Base-by-base conservation (phyloP, 1,140 invertebrate species). In the Campoletis sonorensis region DNA sequence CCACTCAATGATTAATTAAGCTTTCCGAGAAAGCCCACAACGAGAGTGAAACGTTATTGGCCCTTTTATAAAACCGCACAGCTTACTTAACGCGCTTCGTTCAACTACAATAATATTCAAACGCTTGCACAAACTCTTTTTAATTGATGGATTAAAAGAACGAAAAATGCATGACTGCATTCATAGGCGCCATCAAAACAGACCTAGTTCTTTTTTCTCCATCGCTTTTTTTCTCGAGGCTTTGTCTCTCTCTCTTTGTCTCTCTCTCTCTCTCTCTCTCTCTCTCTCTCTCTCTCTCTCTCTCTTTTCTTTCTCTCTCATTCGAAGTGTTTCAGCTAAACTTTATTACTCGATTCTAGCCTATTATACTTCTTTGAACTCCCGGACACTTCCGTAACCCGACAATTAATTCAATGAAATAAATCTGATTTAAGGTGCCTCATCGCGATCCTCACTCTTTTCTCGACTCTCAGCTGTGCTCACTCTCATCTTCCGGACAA, bases 11-110 rank as follows among this genome's bases (percentile, higher is more conserved):
- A 91, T 91, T 91, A 91, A 91, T 91, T 89, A 91, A 89, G 88
- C 83, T 86, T 91, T 91, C 89, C 85, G 76, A 87, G 90, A 90
- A 91, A 86, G 85, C 85, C 85, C 86, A 85, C 86, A 89, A 89
- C 89, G 90, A 89, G 90, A 89, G 87, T 87, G 83, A 88, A 87
- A 90, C 88, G 84, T 89, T 91, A 91, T 90, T 90, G 87, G 86
- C 76, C 85, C 83, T 87, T 86, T 33, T 70, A 33, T 33, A 33
- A 85, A 10, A 85, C 89, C 88, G 86, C 86, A 89, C 87, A 90
- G 86, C 23, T 64, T 64, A 64, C 61, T 15, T 15, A 13, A 26
- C 61, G 61, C 23, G n/a, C 61, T 64, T 26, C 61, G 23, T 27
- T 64, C 61, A 27, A 64, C 5, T 23, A 54, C 51, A 54, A 15